Evolutionary conservation across 1,140 invertebrate genomes (phyloP).

Genomic region (Procambarus clarkii): DNA sequence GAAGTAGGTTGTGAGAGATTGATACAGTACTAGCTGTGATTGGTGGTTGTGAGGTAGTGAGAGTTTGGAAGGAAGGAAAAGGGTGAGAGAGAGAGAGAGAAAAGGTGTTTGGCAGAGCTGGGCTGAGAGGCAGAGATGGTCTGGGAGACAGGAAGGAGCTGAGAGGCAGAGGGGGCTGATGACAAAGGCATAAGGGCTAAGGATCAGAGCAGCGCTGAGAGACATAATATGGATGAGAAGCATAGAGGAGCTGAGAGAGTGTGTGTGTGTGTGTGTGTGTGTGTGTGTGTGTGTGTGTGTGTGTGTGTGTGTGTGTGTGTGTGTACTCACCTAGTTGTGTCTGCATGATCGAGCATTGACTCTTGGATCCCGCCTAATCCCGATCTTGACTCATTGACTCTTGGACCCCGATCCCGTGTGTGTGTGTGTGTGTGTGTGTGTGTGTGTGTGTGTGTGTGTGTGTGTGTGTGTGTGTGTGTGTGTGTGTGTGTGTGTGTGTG

Average conservation of each 20-base stretch:
- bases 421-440: conserved; percentile 14
- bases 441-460: not conserved
- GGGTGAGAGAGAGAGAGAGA: too few relatives aligned
- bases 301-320: conserved; percentile 7
- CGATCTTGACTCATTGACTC: not conserved
- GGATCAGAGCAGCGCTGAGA: not conserved
- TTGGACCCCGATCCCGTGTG: not conserved
- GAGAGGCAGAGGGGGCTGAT: too few relatives aligned
- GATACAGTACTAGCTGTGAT: too few relatives aligned
- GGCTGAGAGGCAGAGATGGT: too few relatives aligned
- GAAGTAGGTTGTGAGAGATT: too few relatives aligned
- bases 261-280: conserved; percentile 28
- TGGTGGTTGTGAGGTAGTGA: too few relatives aligned
- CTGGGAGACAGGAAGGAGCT: too few relatives aligned
- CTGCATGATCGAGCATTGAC: not conserved
- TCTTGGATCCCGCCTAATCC: too few relatives aligned
- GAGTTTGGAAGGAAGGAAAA: too few relatives aligned
- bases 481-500: conserved; percentile 16
- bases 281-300: conserved; percentile 33
- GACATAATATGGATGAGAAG: too few relatives aligned
- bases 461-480: conserved; percentile 9
- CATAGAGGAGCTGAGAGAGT: not conserved
- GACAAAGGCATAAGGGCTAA: too few relatives aligned
- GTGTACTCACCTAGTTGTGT: not conserved
- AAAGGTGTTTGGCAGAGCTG: not conserved